Evolutionary conservation across 2,888 invertebrate species (phyloP), one percentile per base, ranked within the genome.

Genomic region (Sepioteuthis lessoniana): DNA sequence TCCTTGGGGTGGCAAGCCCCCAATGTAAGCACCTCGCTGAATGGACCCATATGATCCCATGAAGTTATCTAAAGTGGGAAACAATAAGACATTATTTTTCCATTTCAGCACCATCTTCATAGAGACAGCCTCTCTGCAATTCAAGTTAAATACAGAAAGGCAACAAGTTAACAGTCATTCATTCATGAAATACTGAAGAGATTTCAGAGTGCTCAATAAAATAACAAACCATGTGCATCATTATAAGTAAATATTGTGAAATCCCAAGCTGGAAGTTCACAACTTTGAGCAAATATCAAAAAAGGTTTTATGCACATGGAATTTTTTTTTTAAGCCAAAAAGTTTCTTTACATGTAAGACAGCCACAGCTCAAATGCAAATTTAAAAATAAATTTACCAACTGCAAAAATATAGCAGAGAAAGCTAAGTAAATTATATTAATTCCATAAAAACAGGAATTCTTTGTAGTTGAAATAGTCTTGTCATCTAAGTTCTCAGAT

Each of bases 1-100:
- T 93, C 93, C 93, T 60, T 93, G 93, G 93, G 93, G 47, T 60
- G 93, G 93, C 50, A 93, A 60, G 60, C 37, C 60, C 91, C 91
- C 50, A 60, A 93, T 60, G 55, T 60, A 93, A 93, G n/a, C 60
- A 60, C 93, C 50, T 93, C 93, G 93, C 38, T 93, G 50, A 60
- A 55, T 35, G 37, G 93, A n/a, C 35, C 55, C 93, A 93, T 93
- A 93, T 55, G 55, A n/a, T 93, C 55, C 93, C 93, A 93, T 50
- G 37, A 60, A 93, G 93, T 93, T 93, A 93, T 93, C 93, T 93
- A 60, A 38, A 93, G 93, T 37, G 60, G 60, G 38, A 93, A 93
- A 93, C 37, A 93, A 93, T 50, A 47, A 55, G 19, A 28, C 25
- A 93, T 93, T 93, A 37, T 50, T 93, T 93, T 50, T 60, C 50